A percentile compares a stretch with the other conserved stretches of the same genome.
Evolutionary conservation across 2,113 vertebrate species (phyloP).

Genomic region (Anseranas semipalmata): DNA sequence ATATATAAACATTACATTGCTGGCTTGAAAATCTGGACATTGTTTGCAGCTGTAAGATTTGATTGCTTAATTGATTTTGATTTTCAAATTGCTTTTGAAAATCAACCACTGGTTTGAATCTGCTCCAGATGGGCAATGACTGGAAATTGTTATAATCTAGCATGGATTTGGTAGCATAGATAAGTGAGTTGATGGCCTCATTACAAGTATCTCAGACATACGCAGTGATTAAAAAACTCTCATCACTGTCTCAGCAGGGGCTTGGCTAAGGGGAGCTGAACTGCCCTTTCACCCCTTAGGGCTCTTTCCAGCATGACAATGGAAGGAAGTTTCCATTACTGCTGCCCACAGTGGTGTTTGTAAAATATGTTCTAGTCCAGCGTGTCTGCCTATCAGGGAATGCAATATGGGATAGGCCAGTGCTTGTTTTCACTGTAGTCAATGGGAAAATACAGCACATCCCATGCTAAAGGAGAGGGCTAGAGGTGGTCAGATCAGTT

Average conservation of each 20-base stretch:
- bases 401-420: neutral
- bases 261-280: neutral
- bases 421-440: neutral
- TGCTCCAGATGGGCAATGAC: conserved; percentile 45
- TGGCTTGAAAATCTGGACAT: conserved; percentile 20
- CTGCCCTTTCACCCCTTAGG: neutral
- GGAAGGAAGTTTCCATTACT: neutral
- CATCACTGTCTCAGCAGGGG: neutral
- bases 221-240: neutral
- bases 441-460: neutral
- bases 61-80: conserved; percentile 32
- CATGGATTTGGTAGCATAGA: neutral
- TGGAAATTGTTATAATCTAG: conserved; percentile 33
- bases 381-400: fast-evolving
- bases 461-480: neutral
- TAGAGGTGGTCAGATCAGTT: neutral
- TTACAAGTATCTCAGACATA: conserved; percentile 42
- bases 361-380: neutral
- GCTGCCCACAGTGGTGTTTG: neutral
- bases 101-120: conserved; percentile 43
- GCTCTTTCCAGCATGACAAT: neutral
- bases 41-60: conserved; percentile 33
- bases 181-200: conserved; percentile 5
- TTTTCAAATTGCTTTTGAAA: conserved; percentile 46
- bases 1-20: neutral